Conservation (phyloP, 1,140 invertebrate genomes). For the Nymphalis io region DNA sequence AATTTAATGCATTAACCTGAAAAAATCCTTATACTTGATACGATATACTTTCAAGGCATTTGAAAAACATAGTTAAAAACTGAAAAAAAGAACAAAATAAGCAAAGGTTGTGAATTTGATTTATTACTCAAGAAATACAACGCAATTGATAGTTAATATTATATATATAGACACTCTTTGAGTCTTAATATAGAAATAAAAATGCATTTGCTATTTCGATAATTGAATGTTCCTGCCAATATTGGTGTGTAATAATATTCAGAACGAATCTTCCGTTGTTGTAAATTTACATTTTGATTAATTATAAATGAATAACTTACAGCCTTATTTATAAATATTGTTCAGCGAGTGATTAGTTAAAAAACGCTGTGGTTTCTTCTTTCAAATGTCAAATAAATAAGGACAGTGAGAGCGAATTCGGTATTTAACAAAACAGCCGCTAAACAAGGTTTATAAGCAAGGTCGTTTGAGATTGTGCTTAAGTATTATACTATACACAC, state of each 20-base stretch:
- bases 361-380: too few relatives aligned
- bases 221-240: slow-evolving; percentile 21
- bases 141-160: slow-evolving; percentile 5
- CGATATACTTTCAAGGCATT: not conserved
- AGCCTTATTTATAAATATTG: too few relatives aligned
- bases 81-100: slow-evolving; percentile 31
- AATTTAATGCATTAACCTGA: too few relatives aligned
- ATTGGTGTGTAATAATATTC: slow-evolving; percentile 5
- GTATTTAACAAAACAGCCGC: too few relatives aligned
- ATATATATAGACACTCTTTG: slow-evolving; percentile 31
- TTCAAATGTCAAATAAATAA: too few relatives aligned
- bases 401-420: too few relatives aligned
- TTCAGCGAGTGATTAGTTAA: too few relatives aligned
- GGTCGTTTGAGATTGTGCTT: not conserved
- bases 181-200: slow-evolving; percentile 1
- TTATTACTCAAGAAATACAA: slow-evolving; percentile 34
- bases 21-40: not conserved
- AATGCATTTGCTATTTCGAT: not conserved
- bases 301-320: not conserved
- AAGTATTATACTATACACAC: not conserved
- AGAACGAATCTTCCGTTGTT: slow-evolving; percentile 12
- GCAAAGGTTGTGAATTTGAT: slow-evolving; percentile 46
- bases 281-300: slow-evolving; percentile 5
- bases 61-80: slow-evolving; percentile 15
- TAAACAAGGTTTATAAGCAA: too few relatives aligned